A percentile compares a stretch with the other conserved stretches of the same genome.
phyloP scores from a whole-genome alignment of 1,140 invertebrate species.

The Orius insidiosus region DNA sequence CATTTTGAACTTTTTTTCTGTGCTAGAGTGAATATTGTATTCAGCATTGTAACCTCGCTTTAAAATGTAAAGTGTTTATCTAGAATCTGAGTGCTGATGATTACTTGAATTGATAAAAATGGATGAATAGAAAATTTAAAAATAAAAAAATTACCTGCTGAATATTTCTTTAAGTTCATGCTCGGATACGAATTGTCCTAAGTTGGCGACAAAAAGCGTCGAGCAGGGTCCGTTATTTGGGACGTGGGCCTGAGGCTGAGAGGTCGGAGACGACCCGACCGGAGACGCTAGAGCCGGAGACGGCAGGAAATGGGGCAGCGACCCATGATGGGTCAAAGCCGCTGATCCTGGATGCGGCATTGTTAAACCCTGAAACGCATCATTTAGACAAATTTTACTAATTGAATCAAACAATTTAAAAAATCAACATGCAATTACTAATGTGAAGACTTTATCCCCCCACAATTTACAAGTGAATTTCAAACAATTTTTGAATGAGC shows the following conservation, averaged over 20 bases:
- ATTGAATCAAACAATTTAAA: too few relatives aligned
- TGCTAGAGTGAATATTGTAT: too few relatives aligned
- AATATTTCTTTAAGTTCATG: constrained; percentile 96
- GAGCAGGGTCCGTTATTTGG: constrained; percentile 60
- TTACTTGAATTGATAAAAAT: not conserved
- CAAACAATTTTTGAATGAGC: too few relatives aligned
- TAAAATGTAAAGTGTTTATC: not conserved
- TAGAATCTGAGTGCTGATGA: not conserved
- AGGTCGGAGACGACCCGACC: constrained; percentile 56
- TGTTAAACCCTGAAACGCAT: constrained; percentile 28
- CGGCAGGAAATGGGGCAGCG: constrained; percentile 55
- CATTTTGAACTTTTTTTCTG: not conserved
- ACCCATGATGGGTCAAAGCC: constrained; percentile 51
- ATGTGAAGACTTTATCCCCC: too few relatives aligned
- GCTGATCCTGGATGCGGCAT: constrained; percentile 54
- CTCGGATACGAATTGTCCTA: constrained; percentile 89
- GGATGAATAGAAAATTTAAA: too few relatives aligned
- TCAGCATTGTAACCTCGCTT: too few relatives aligned
- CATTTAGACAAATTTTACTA: too few relatives aligned
- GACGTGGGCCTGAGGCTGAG: constrained; percentile 36
- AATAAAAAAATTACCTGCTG: constrained; percentile 61
- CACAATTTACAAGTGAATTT: too few relatives aligned
- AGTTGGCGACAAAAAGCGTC: constrained; percentile 91
- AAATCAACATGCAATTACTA: too few relatives aligned
- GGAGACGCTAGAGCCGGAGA: constrained; percentile 72